These are phyloP conservation scores for Hydrotaea diabolus DNA, from an alignment of 2,888 invertebrate genomes.

Conservation along the genomic window DNA sequence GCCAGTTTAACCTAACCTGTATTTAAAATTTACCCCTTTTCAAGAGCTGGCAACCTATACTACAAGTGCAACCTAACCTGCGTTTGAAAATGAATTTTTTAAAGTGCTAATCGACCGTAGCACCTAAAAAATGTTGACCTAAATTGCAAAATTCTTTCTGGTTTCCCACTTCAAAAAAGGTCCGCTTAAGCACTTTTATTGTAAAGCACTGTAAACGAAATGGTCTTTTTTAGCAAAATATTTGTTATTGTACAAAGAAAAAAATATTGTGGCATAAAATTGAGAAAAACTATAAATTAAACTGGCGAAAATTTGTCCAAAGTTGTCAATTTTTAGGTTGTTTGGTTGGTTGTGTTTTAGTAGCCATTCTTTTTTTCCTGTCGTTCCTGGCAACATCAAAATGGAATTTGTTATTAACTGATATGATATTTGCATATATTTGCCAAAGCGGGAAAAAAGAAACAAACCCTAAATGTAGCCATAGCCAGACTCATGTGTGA, in stretches of 20 bases:
- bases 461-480: not conserved
- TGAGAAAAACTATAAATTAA: conserved; percentile 7
- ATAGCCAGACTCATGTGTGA: too few species aligned
- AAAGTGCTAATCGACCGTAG: too few species aligned
- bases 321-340: conserved; percentile 14
- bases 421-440: conserved; percentile 27
- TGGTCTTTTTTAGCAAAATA: not conserved
- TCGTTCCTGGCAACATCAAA: conserved; percentile 13
- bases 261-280: not conserved
- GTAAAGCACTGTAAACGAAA: too few species aligned
- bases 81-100: too few species aligned
- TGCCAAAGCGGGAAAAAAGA: not conserved
- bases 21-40: too few species aligned
- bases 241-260: not conserved
- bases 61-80: too few species aligned
- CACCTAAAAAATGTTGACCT: too few species aligned
- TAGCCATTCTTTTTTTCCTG: not conserved
- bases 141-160: too few species aligned
- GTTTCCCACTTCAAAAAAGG: too few species aligned
- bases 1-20: too few species aligned
- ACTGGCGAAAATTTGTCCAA: not conserved
- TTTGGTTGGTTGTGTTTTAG: conserved; percentile 4
- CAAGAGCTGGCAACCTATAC: too few species aligned
- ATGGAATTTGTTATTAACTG: conserved; percentile 39
- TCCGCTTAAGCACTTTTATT: too few species aligned